Conservation (phyloP, 2,797 vertebrate species). For the Cirrhinus mrigala region DNA sequence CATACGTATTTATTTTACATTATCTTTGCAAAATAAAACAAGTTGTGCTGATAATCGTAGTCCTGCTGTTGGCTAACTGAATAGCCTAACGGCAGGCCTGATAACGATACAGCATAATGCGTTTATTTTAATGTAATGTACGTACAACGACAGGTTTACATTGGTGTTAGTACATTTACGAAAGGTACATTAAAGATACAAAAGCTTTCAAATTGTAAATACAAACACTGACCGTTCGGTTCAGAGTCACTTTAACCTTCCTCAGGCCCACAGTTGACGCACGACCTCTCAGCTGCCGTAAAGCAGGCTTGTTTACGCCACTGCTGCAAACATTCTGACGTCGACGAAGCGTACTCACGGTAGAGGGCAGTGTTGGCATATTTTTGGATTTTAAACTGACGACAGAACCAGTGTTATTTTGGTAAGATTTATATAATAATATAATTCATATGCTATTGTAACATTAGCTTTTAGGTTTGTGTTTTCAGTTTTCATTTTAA, state of each 20-base stretch:
- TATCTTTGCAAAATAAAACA: background rate
- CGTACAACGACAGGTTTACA: background rate
- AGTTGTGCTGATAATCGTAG: background rate
- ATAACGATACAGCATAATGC: background rate
- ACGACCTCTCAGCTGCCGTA: slow-evolving; percentile 52
- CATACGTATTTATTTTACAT: background rate
- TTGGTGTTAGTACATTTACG: background rate
- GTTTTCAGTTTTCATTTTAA: background rate
- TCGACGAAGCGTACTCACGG: background rate
- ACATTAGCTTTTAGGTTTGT: background rate
- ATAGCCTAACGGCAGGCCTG: background rate
- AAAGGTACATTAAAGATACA: background rate
- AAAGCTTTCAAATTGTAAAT: background rate
- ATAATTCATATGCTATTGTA: background rate
- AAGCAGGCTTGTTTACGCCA: background rate
- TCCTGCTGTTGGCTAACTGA: background rate
- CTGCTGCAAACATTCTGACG: slow-evolving; percentile 1
- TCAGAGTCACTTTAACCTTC: slow-evolving; percentile 76
- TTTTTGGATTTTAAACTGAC: background rate
- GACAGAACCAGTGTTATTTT: slow-evolving; percentile 34
- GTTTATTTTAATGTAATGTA: background rate
- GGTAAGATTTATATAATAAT: slow-evolving; percentile 68
- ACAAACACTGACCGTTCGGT: slow-evolving; percentile 67
- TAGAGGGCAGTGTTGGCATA: background rate
- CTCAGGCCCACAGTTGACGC: slow-evolving; percentile 45